These are phyloP conservation scores for Batillaria attramentaria DNA, from an alignment of 1,140 invertebrate genomes.

Conservation along the genomic window DNA sequence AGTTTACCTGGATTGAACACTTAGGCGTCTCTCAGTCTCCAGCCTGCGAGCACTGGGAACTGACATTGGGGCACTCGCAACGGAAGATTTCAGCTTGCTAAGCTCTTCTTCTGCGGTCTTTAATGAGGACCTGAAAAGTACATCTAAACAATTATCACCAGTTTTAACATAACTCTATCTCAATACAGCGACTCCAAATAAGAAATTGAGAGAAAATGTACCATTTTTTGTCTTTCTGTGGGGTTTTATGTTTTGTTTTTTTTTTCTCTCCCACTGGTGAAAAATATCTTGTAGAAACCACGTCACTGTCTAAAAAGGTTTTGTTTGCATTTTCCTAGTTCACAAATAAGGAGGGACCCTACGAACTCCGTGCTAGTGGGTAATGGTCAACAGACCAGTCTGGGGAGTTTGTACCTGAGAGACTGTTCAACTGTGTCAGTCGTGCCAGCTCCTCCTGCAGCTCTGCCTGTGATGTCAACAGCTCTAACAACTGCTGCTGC, in stretches of 20 bases:
- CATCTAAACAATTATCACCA: background rate
- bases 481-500: slow-evolving; percentile 25
- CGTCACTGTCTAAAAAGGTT: too few relatives aligned
- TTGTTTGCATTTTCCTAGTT: too few relatives aligned
- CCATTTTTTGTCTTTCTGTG: too few relatives aligned
- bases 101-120: slow-evolving; percentile 15
- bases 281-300: too few relatives aligned
- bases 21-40: slow-evolving; percentile 4
- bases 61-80: background rate
- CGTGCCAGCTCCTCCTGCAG: slow-evolving; percentile 23
- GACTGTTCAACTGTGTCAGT: slow-evolving; percentile 19
- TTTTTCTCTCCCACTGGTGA: too few relatives aligned
- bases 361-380: too few relatives aligned
- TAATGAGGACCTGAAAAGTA: background rate
- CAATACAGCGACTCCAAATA: background rate
- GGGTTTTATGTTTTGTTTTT: too few relatives aligned
- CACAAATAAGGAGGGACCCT: too few relatives aligned
- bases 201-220: background rate
- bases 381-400: too few relatives aligned
- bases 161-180: background rate
- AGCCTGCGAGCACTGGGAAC: slow-evolving; percentile 6
- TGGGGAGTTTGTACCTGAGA: too few relatives aligned
- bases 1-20: slow-evolving; percentile 15
- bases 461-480: slow-evolving; percentile 28
- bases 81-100: too few relatives aligned